Base-by-base conservation (phyloP, 2,113 vertebrate genomes). In the Elephas maximus region DNA sequence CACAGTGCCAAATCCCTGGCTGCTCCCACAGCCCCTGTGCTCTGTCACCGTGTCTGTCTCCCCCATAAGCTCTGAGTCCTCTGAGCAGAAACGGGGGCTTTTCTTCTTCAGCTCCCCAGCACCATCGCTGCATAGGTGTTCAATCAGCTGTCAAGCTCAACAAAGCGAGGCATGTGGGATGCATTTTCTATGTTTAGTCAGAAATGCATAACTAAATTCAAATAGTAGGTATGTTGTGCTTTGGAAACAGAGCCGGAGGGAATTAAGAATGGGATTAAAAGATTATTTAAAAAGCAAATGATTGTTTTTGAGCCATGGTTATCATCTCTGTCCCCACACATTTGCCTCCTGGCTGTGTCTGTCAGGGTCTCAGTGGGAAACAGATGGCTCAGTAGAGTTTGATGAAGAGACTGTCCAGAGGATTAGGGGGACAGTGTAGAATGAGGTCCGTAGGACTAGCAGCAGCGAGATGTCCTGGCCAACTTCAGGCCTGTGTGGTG, bases 191-290 rank as follows among this genome's bases (percentile, higher is more conserved):
- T 94, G 51, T 95, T 98, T 97, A 96, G 82, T n/a, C 96, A 87
- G 84, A 33, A 71, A 97, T 94, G 93, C 26, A 10, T 94, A 97
- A 87, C 95, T 82, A 97, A 97, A 93, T 1, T 96, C 94, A 97
- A 98, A 98, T 33, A 95, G 65, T 76, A 89, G 37, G 86, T 93
- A 88, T 94, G 93, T 89, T 33, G 62, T 33, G 51, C 93, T 98
- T 98, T 98, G 97, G 98, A 98, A 97, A 98, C 93, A 97, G 93
- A 98, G 97, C 67, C 65, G 21, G 1, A 98, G 74, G 78, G 88
- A 98, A 95, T 97, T 98, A 95, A 91, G 63, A 95, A 91, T 95
- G 62, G 86, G 92, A 97, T 98, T 88, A 93, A 98, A 97, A 97
- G 26, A 96, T 96, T 95, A 98, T 97, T 96, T 69, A 96, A 63